Evolutionary conservation across 2,113 vertebrate species (phyloP), one percentile per base, ranked within the genome.

Genomic region (Chaetodon trifascialis): DNA sequence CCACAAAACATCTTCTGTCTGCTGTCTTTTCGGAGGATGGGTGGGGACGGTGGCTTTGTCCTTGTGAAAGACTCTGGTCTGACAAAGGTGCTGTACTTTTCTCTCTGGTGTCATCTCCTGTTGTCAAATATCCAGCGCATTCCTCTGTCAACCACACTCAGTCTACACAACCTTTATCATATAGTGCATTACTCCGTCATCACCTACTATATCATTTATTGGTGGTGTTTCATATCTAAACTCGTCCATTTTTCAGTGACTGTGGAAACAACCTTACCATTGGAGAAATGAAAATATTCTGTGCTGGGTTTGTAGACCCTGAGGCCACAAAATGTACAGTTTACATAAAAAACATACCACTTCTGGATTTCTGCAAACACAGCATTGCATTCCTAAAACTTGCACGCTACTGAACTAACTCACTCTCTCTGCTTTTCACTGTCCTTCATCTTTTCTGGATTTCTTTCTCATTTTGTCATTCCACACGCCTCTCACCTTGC

Each of bases 1-100:
- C 56, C 47, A 71, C 36, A 49, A 60, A 73, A 82, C 38, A 74
- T 12, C 73, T 23, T 64, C 65, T 10, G 60, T 71, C 36, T 71
- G 10, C 34, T 6, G 2, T 83, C 40, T 42, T 59, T 76, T 60
- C 11, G 4, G 54, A 25, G 40, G 73, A 19, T 4, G 4, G 66
- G 40, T 34, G 25, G 23, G 62, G 25, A 71, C 25, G 46, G 16
- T 42, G 40, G 62, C 16, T 67, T 54, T 71, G 51, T 78, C 63
- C n/a, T 64, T 69, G 56, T 58, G 36, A 67, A 66, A 58, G 51
- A 19, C 19, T 68, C 5, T 42, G 55, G 58, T 71, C 52, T 59
- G 42, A 55, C 46, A 30, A 42, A 88, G 71, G 58, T 23, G 21
- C 25, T 49, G 47, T 54, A 36, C 46, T 42, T 75, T 60, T 66